phyloP scores from a whole-genome alignment of 2,113 vertebrate species.

The Cyprinodon variegatus region DNA sequence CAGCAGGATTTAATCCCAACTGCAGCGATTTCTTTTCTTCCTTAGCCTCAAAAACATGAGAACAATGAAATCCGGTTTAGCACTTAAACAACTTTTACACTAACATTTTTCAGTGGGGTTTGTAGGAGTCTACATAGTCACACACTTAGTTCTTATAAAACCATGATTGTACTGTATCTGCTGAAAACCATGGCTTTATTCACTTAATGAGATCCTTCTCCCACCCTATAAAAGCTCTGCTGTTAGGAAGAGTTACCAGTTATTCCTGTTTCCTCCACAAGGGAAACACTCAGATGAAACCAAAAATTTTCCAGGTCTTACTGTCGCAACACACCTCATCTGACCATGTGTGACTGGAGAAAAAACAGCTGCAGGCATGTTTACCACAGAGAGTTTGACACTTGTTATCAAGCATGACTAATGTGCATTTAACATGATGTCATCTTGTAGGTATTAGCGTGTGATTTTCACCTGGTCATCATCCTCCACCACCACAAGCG shows the following conservation, averaged over 20 bases:
- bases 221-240: too few species aligned
- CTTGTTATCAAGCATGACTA: not conserved
- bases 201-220: too few species aligned
- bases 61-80: not conserved
- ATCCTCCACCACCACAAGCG: slow-evolving; percentile 96
- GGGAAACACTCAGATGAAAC: too few species aligned
- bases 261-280: too few species aligned
- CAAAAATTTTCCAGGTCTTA: not conserved
- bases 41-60: not conserved
- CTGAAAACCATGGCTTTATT: too few species aligned
- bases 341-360: not conserved
- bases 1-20: not conserved
- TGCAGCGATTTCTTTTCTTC: not conserved
- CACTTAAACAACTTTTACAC: not conserved
- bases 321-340: not conserved
- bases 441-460: not conserved
- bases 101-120: too few species aligned
- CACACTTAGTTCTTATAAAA: too few species aligned
- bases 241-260: too few species aligned
- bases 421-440: slow-evolving; percentile 1
- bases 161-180: too few species aligned
- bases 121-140: too few species aligned
- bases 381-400: not conserved
- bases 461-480: slow-evolving; percentile 89
- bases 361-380: not conserved